Percentiles rank a stretch among this genome's conserved stretches.
Evolutionary conservation across 92 coral and sea anemone genomes (phyloP).

Genomic region (Pocillopora grandis): DNA sequence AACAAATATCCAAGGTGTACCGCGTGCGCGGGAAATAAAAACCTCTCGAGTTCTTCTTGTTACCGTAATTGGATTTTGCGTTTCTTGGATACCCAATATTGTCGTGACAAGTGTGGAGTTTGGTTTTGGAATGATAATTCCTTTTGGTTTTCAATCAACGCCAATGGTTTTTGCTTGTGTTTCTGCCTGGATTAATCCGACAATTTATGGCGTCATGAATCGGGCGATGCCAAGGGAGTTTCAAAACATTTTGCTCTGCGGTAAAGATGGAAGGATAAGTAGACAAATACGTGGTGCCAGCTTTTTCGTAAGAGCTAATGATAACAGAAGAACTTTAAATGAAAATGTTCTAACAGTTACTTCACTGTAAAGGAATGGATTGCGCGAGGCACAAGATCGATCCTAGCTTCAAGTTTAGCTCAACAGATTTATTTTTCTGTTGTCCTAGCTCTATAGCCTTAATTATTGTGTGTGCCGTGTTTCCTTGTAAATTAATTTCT

Average conservation of each 20-base stretch:
- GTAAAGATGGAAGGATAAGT: neutral
- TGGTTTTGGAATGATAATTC: neutral
- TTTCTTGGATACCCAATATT: constrained; percentile 5
- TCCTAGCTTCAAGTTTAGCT: no score
- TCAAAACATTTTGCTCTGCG: neutral
- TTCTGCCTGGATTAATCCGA: neutral
- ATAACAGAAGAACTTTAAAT: no score
- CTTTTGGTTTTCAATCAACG: neutral
- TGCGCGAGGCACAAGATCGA: no score
- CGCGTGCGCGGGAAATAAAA: neutral
- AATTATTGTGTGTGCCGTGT: no score
- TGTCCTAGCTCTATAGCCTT: no score
- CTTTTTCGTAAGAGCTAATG: no score
- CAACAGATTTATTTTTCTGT: no score
- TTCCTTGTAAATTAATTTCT: no score
- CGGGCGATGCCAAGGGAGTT: constrained; percentile 3
- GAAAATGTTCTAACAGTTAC: no score
- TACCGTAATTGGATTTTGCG: constrained; percentile 11
- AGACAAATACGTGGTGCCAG: no score
- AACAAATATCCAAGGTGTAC: neutral
- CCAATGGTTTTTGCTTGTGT: neutral
- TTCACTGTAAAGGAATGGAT: no score
- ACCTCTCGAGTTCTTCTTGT: constrained; percentile 1
- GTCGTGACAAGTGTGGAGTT: neutral
- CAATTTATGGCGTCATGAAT: constrained; percentile 14